Percentiles rank a stretch among this genome's conserved stretches.
phyloP scores from a whole-genome alignment of 2,888 invertebrate species.

The Eupithecia abbreviata region DNA sequence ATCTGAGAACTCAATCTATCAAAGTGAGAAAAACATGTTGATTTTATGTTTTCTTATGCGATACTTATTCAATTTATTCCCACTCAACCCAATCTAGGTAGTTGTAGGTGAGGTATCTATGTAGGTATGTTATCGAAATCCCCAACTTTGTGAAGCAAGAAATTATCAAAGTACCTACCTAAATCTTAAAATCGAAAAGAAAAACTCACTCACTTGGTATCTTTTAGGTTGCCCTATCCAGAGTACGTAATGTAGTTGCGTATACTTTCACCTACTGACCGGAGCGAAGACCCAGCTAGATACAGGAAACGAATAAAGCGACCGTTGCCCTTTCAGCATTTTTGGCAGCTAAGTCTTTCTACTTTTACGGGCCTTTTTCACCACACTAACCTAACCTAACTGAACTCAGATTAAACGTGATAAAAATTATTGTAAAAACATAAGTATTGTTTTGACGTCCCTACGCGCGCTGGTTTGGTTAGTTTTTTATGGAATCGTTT shows the following conservation, averaged over 20 bases:
- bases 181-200: not conserved
- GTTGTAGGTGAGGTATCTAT: not conserved
- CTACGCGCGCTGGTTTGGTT: too few relatives aligned
- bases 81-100: constrained; percentile 18
- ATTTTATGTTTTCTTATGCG: constrained; percentile 20
- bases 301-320: constrained; percentile 36
- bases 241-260: not conserved
- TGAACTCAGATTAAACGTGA: not conserved
- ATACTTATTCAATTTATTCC: constrained; percentile 20
- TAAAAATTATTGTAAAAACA: not conserved
- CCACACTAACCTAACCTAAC: not conserved
- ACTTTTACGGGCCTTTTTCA: not conserved
- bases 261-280: constrained; percentile 9
- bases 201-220: not conserved
- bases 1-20: not conserved
- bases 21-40: constrained; percentile 29
- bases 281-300: constrained; percentile 9
- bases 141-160: constrained; percentile 17
- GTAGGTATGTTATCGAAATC: constrained; percentile 16
- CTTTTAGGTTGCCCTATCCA: not conserved
- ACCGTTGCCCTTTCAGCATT: constrained; percentile 33
- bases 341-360: constrained; percentile 21
- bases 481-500: too few relatives aligned
- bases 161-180: not conserved
- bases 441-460: not conserved